Evolutionary conservation across 2,113 vertebrate genomes (phyloP), one percentile per base, ranked within the genome.

Genomic region (Hippocampus guttulatus): DNA sequence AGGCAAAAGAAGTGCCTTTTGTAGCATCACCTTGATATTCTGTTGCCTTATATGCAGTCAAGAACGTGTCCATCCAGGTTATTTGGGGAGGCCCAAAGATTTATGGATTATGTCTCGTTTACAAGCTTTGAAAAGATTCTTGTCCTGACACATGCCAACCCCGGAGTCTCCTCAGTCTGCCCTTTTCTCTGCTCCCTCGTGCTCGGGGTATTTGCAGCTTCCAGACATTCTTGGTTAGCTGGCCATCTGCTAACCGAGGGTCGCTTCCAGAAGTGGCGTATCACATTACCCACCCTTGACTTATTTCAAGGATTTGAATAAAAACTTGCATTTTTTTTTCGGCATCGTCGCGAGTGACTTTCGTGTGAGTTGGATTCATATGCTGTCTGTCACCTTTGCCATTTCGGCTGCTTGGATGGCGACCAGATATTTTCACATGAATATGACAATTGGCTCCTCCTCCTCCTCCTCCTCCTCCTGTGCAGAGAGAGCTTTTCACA

Each of bases 171-270:
- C 75, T 78, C 64, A 20, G 0, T 70, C 51, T 69, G 14, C 33
- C 66, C 69, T 72, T 70, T 65, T 68, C 71, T 70, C 23, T 65
- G 55, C 4, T 65, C 47, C 47, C 47, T 51, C 70, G 33, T 57
- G 51, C 71, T 61, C 8, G n/a, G 69, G 67, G 55, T 65, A 15
- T 65, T 76, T 72, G 47, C 62, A 75, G 74, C 67, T 75, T 86
- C 74, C 76, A 76, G 64, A 73, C 65, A 67, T 72, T 74, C 79
- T 63, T 87, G 77, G 86, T 86, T 88, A 84, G 78, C 77, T 27
- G 71, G 70, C 87, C 86, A 89, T 90, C 87, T 91, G 87, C 77
- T 85, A 51, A 69, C 74, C 70, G 51, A 78, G 76, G 63, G 58
- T 67, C 75, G 77, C 76, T 67, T 78, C 66, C 68, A 74, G 68